phyloP scores from a whole-genome alignment of 2,888 invertebrate species.

The Ophonus ardosiacus region DNA sequence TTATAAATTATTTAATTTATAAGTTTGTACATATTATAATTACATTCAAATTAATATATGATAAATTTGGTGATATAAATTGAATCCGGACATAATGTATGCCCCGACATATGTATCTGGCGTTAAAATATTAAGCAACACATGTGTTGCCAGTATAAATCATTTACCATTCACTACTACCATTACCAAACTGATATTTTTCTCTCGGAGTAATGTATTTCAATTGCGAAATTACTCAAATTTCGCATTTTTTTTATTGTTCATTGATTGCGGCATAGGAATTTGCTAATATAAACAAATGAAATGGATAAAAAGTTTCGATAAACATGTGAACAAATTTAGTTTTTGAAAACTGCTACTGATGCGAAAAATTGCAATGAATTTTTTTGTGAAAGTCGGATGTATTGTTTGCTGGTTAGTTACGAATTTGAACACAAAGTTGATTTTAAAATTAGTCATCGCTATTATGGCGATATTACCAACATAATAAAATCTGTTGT shows the following conservation, averaged over 20 bases:
- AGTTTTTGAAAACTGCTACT: neutral
- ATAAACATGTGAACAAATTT: neutral
- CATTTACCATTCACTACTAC: neutral
- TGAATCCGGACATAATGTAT: neutral
- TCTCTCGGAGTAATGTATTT: neutral
- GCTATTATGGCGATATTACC: no score
- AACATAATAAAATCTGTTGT: no score
- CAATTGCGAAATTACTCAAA: conserved; percentile 1
- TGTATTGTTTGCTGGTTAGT: no score
- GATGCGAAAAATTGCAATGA: neutral
- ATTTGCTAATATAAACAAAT: neutral
- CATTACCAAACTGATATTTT: no score
- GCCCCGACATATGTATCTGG: neutral
- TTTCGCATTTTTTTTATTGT: neutral
- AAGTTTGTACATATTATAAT: conserved; percentile 13
- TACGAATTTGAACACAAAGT: no score
- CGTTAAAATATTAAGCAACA: conserved; percentile 4
- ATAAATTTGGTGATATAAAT: neutral
- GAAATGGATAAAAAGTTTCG: neutral
- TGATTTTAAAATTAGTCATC: no score
- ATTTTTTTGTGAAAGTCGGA: neutral
- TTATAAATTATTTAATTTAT: conserved; percentile 19
- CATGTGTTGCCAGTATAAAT: conserved; percentile 1
- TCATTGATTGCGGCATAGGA: no score
- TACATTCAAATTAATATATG: conserved; percentile 6